These are phyloP conservation scores for Clarias magur DNA, from an alignment of 2,113 vertebrate genomes.

Conservation along the genomic window DNA sequence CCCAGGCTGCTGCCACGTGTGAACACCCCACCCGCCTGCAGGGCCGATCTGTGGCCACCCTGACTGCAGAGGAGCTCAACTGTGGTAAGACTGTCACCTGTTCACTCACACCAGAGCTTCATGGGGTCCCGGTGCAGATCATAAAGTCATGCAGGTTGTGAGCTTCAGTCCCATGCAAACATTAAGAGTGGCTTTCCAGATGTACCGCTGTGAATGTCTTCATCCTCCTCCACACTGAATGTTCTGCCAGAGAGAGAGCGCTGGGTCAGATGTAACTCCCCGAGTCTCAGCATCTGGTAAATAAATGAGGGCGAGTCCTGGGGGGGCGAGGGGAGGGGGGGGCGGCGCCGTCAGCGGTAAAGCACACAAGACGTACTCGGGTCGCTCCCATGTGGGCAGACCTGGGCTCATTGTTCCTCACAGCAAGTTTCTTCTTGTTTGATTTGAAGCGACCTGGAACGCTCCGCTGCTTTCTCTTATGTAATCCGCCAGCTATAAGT, in stretches of 20 bases:
- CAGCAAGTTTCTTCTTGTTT: slow-evolving; percentile 23
- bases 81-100: slow-evolving; percentile 79
- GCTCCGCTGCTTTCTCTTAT: slow-evolving; percentile 15
- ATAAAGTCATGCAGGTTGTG: not conserved
- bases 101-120: not conserved
- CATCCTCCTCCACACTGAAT: slow-evolving; percentile 22
- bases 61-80: slow-evolving; percentile 92
- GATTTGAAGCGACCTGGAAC: slow-evolving; percentile 10
- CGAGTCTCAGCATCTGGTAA: slow-evolving; percentile 44
- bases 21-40: slow-evolving; percentile 89
- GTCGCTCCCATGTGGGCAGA: not conserved
- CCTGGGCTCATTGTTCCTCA: not conserved
- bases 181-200: slow-evolving; percentile 38
- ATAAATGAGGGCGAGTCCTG: slow-evolving; percentile 27
- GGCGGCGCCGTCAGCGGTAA: not conserved
- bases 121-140: not conserved
- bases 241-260: slow-evolving; percentile 24
- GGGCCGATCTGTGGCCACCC: slow-evolving; percentile 90
- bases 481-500: slow-evolving; percentile 10
- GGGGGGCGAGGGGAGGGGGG: slow-evolving; percentile 16
- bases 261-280: slow-evolving; percentile 31
- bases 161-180: not conserved
- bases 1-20: slow-evolving; percentile 94
- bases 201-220: slow-evolving; percentile 32
- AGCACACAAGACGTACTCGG: not conserved